These are phyloP conservation scores for Hypselothyrea guttata DNA, from an alignment of 2,888 invertebrate species.

Conservation along the genomic window DNA sequence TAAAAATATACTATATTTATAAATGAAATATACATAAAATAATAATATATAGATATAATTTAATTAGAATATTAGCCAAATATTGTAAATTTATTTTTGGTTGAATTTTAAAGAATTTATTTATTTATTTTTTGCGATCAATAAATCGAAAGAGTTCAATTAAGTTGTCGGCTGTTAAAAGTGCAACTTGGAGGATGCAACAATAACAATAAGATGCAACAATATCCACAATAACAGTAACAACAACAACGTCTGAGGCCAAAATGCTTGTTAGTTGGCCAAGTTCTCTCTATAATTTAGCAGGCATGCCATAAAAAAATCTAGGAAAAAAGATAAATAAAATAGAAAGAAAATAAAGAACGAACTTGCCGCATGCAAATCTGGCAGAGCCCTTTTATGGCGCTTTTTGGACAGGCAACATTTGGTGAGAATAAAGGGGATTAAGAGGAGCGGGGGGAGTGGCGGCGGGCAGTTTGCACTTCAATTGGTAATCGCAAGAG, in stretches of 20 bases:
- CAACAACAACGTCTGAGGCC: slow-evolving; percentile 33
- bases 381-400: slow-evolving; percentile 39
- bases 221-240: not conserved
- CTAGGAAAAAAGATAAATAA: no score
- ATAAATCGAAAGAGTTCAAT: no score
- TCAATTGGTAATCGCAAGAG: no score
- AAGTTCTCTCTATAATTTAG: slow-evolving; percentile 40
- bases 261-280: slow-evolving; percentile 23
- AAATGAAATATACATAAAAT: no score
- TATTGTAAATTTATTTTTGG: no score
- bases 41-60: no score
- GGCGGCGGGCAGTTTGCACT: not conserved
- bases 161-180: slow-evolving; percentile 11
- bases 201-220: slow-evolving; percentile 40
- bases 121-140: no score
- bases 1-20: no score
- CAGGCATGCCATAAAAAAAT: slow-evolving; percentile 33
- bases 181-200: not conserved
- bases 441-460: not conserved
- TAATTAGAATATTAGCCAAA: no score
- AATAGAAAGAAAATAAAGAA: not conserved
- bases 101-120: no score
- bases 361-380: slow-evolving; percentile 51
- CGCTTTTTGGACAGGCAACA: slow-evolving; percentile 55
- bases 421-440: no score